Base-by-base conservation (phyloP, 1,140 invertebrate genomes). In the Hesperophylax magnus region DNA sequence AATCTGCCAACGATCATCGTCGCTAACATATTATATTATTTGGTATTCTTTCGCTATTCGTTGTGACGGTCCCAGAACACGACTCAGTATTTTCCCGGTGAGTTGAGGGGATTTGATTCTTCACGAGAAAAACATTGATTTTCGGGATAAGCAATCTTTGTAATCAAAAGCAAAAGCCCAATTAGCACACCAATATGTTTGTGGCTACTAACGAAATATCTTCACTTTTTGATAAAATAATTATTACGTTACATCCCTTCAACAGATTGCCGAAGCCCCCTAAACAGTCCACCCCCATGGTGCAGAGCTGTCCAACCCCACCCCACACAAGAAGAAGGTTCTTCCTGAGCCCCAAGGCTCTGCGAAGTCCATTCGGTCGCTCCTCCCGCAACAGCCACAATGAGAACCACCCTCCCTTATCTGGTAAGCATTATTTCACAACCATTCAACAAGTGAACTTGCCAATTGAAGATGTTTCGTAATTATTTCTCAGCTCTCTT, bases 261-360 rank as follows among this genome's bases (percentile, higher is more conserved):
- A 20, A 69, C 34, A 5, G 72, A 60, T 86, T 89, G 53, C 88
- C 87, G 3, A 90, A 88, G 84, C 89, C 89, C 77, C 89, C 88
- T 11, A 88, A 89, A 84, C 87, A 91, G 79, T 86, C 88, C 24
- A 87, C 86, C 22, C 90, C 88, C 15, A 89, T 91, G 86, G 90
- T 88, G 3, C 91, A 91, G 85, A 94, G 93, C 86, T 95, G 94
- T 84, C 95, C 95, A 58, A 96, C 95, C 22, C 95, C 95, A 56
- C 95, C 95, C 0, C 94, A 94, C 85, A 94, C 93, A 60, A 91
- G 95, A 81, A 92, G 94, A 87, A 93, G 94, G 89, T 96, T 96
- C 88, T 94, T 95, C 87, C 91, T 96, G 20, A 96, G 94, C 84
- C 92, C 95, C 0, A 96, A 96, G 88, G 93, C 93, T 18, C 87